phyloP scores from a whole-genome alignment of 2,888 invertebrate genomes.

The Xestia sexstrigata region DNA sequence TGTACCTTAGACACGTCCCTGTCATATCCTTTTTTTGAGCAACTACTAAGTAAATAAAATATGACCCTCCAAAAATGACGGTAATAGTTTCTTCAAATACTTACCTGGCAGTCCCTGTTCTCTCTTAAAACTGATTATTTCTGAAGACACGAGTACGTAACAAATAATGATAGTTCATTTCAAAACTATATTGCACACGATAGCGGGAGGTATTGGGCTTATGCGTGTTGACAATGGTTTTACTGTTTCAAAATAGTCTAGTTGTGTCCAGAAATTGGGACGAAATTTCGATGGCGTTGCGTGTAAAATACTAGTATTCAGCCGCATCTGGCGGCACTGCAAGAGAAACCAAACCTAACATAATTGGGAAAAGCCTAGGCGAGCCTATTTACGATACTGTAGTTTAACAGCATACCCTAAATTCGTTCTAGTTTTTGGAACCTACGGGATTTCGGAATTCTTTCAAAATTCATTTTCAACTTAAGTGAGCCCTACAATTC shows the following conservation, averaged over 20 bases:
- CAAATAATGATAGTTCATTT: neutral
- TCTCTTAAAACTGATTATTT: too few relatives aligned
- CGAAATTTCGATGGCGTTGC: neutral
- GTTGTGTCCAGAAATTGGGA: conserved; percentile 2
- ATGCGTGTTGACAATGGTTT: neutral
- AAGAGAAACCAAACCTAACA: neutral
- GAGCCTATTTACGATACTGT: conserved; percentile 9
- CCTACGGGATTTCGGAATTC: neutral
- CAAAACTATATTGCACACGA: neutral
- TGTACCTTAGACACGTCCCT: too few relatives aligned
- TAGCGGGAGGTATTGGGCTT: neutral
- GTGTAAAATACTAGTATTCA: conserved; percentile 28
- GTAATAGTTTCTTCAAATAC: too few relatives aligned
- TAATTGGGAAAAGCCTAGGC: conserved; percentile 19
- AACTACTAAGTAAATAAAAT: too few relatives aligned
- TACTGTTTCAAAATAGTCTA: neutral
- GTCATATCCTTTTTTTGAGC: too few relatives aligned
- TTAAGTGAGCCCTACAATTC: neutral
- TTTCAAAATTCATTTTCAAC: neutral
- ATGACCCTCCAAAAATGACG: too few relatives aligned
- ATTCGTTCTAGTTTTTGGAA: neutral
- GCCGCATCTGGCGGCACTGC: conserved; percentile 32
- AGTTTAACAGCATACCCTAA: neutral
- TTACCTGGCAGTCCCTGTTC: too few relatives aligned
- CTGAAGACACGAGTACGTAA: too few relatives aligned